Evolutionary conservation across 2,888 invertebrate species (phyloP), one percentile per base, ranked within the genome.

Genomic region (Embidobia sp.): DNA sequence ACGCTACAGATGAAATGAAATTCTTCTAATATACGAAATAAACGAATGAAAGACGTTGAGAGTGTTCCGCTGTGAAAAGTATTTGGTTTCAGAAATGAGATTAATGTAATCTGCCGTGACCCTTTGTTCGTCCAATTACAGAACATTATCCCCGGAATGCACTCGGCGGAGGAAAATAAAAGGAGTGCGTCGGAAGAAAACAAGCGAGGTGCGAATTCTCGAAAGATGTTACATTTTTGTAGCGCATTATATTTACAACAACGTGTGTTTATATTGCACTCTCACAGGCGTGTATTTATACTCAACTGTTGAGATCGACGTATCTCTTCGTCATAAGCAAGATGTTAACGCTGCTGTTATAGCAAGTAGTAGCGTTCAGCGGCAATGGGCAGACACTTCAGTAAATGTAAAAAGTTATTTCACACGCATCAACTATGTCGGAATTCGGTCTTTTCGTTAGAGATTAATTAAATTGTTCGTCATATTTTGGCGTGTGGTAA

Each of bases 331-430:
- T 70, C 70, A 59, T 70, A 63, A 76, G 76, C 57, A 57, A 70
- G 57, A 64, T 63, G 67, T 76, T 64, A 76, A 64, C 69, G 29
- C 64, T 19, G 63, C 33, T 33, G 49, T 67, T 53, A 37, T 33
- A 27, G 55, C 61, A 63, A 76, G 70, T 66, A 77, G 77, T 64
- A 77, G 77, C 64, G 66, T 77, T 72, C 53, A 44, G 31, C 53
- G 31, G 77, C 77, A 49, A 72, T 77, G 70, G 70, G 70, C 70
- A 72, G 77, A 77, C 77, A 53, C 49, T 69, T 63, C 8, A 15
- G 44, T 16, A 48, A 59, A 40, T 61, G 40, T 49, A 59, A 70
- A 69, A 70, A 59, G 40, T 42, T 59, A 7, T 29, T 29, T 8
- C 8, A 29, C 29, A 22, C n/a, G n/a, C n/a, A n/a, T n/a, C n/a